These are phyloP conservation scores for Gephyroberyx darwinii DNA, from an alignment of 2,797 vertebrate species.

Conservation along the genomic window DNA sequence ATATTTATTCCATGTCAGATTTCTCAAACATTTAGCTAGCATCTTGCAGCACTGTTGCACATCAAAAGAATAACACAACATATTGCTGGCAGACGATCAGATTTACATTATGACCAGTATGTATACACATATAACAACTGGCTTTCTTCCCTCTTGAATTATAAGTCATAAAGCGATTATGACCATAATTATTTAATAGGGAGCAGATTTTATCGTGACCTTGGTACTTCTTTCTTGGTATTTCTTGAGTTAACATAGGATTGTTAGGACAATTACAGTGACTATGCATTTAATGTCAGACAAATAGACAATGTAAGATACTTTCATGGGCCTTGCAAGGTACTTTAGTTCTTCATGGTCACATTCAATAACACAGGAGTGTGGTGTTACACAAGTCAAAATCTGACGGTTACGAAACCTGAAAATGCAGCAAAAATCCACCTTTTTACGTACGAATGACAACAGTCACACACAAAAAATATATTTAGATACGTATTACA, in stretches of 20 bases:
- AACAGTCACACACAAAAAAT: rapidly evolving
- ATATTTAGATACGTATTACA: rapidly evolving
- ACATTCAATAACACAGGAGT: conserved; percentile 68
- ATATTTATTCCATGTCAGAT: too few species aligned
- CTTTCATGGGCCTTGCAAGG: not conserved
- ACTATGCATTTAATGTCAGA: not conserved
- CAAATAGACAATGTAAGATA: rapidly evolving
- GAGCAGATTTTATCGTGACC: too few species aligned
- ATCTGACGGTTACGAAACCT: conserved; percentile 61
- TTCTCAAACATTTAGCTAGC: too few species aligned
- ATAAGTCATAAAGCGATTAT: too few species aligned
- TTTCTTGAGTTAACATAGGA: too few species aligned
- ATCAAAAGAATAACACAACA: too few species aligned
- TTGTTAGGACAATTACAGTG: conserved; percentile 21
- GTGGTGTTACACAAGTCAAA: conserved; percentile 64
- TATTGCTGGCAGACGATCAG: too few species aligned
- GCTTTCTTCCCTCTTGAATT: too few species aligned
- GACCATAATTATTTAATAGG: too few species aligned
- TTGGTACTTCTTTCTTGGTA: too few species aligned
- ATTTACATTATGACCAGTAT: too few species aligned
- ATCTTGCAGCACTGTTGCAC: too few species aligned
- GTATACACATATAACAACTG: not conserved
- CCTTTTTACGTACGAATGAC: not conserved
- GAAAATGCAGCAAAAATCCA: not conserved
- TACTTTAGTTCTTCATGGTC: conserved; percentile 32